Evolutionary conservation across 2,888 invertebrate genomes (phyloP).

Genomic region (Stegana nigrithorax): DNA sequence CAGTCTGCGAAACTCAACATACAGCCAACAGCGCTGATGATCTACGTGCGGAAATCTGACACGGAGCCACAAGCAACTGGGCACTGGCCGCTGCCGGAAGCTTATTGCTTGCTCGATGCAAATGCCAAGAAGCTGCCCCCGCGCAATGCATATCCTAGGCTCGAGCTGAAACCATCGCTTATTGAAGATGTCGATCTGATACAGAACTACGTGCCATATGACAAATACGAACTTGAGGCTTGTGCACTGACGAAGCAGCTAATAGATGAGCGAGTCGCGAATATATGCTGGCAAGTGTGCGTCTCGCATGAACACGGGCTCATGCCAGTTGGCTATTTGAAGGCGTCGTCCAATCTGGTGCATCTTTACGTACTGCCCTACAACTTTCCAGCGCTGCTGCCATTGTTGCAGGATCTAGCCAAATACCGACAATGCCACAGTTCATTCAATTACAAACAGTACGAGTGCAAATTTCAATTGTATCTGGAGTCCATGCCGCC

Average conservation of each 20-base stretch:
- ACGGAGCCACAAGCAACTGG: background rate
- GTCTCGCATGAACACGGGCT: too few species aligned
- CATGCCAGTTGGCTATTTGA: background rate
- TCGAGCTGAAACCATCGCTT: background rate
- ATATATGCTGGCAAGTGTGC: background rate
- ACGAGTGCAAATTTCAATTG: background rate
- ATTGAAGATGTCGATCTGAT: background rate
- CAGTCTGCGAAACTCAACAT: too few species aligned
- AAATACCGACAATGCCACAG: background rate
- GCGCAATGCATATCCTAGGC: background rate
- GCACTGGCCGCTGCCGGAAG: background rate
- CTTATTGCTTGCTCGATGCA: background rate
- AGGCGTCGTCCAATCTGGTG: constrained; percentile 62
- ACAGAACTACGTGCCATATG: background rate
- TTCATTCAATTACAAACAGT: background rate
- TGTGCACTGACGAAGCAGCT: background rate
- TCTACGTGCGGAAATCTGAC: background rate
- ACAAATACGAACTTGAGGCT: background rate
- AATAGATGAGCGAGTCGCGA: background rate
- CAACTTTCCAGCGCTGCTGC: constrained; percentile 92
- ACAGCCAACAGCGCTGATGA: too few species aligned
- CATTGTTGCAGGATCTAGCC: constrained; percentile 70
- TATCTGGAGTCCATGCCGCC: background rate
- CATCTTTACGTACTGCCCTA: constrained; percentile 96
- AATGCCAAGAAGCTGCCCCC: background rate